Conservation (phyloP, 1,140 invertebrate species). For the Caenorhabditis inopinata region DNA sequence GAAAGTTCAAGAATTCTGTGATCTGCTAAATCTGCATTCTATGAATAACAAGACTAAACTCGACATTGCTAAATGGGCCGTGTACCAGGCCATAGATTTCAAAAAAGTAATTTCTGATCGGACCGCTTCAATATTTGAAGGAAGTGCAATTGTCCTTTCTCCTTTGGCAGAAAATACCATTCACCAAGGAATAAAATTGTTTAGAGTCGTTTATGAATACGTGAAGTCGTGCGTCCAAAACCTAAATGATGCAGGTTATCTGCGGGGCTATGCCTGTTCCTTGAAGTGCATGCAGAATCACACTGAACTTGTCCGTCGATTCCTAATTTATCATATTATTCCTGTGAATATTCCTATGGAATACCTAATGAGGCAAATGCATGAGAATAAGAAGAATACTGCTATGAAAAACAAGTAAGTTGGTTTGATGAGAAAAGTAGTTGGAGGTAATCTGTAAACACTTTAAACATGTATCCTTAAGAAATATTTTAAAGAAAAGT, state of each 20-base stretch:
- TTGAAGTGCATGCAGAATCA: background rate
- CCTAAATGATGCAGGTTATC: background rate
- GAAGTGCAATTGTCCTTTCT: background rate
- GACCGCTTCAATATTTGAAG: background rate
- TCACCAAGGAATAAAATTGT: background rate
- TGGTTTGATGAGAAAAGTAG: too few relatives aligned
- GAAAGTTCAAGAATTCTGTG: background rate
- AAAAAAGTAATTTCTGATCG: background rate
- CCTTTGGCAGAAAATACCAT: background rate
- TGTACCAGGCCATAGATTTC: background rate
- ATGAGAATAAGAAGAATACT: background rate
- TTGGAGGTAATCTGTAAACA: too few relatives aligned
- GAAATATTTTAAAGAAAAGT: too few relatives aligned
- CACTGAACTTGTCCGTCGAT: background rate
- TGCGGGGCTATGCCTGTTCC: background rate
- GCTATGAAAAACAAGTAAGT: background rate
- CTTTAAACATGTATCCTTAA: too few relatives aligned
- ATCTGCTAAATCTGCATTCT: background rate
- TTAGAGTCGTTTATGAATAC: background rate
- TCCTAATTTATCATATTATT: background rate
- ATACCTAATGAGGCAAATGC: background rate
- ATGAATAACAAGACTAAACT: background rate
- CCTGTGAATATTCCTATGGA: background rate
- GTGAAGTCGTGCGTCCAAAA: background rate
- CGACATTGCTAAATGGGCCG: background rate